Evolutionary conservation across 2,888 invertebrate genomes (phyloP).

Genomic region (Heliconius aoede): DNA sequence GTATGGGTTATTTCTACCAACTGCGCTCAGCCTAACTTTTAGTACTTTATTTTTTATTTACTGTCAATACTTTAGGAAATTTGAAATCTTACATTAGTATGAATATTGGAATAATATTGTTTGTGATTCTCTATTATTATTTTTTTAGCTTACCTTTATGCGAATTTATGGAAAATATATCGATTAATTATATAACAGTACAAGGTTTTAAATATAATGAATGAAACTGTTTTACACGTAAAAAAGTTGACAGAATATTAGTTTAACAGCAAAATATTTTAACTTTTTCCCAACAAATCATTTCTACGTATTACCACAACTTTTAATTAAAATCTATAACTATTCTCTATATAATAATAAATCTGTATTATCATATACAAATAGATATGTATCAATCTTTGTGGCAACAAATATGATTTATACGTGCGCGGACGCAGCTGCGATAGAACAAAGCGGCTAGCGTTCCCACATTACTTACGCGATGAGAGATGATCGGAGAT

Average conservation of each 20-base stretch:
- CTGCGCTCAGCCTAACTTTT: slow-evolving; percentile 28
- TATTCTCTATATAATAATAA: too few relatives aligned
- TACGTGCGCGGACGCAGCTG: slow-evolving; percentile 68
- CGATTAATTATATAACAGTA: too few relatives aligned
- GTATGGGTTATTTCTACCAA: slow-evolving; percentile 41
- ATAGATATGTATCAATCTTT: slow-evolving; percentile 45
- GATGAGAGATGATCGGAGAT: slow-evolving; percentile 62
- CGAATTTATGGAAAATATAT: too few relatives aligned
- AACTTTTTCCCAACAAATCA: not conserved
- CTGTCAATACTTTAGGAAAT: slow-evolving; percentile 31
- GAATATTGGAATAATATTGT: not conserved
- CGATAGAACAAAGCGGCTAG: slow-evolving; percentile 60
- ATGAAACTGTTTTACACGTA: not conserved
- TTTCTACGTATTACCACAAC: slow-evolving; percentile 7
- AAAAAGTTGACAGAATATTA: not conserved
- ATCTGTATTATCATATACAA: too few relatives aligned
- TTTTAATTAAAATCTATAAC: slow-evolving; percentile 43
- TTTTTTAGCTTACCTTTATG: too few relatives aligned
- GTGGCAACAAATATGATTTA: slow-evolving; percentile 72
- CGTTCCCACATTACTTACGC: slow-evolving; percentile 76
- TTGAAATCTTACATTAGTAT: slow-evolving; percentile 27
- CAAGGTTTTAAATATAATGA: too few relatives aligned
- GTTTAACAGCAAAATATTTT: too few relatives aligned
- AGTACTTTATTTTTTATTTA: slow-evolving; percentile 25
- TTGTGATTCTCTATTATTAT: too few relatives aligned